Evolutionary conservation across 2,113 vertebrate species (phyloP), one percentile per base, ranked within the genome.

Genomic region (Danionella cerebrum): DNA sequence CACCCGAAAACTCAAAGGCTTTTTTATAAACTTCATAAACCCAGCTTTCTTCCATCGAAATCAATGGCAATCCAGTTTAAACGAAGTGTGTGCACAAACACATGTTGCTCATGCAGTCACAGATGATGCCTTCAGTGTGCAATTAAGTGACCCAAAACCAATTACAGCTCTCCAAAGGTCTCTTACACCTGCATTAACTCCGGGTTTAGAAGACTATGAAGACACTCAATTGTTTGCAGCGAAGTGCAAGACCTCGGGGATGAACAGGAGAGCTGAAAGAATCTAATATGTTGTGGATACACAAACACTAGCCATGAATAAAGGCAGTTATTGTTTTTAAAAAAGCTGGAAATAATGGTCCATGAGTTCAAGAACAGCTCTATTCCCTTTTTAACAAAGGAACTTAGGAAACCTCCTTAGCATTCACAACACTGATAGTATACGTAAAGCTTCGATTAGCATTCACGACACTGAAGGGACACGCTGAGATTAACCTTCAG

Each of bases 401-500:
- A n/a, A n/a, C n/a, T n/a, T n/a, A n/a, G n/a, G n/a, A n/a, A n/a
- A n/a, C n/a, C n/a, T n/a, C n/a, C n/a, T n/a, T n/a, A n/a, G n/a
- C n/a, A n/a, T n/a, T n/a, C n/a, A n/a, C n/a, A n/a, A n/a, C n/a
- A n/a, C n/a, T n/a, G n/a, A n/a, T n/a, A n/a, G n/a, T n/a, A n/a
- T n/a, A n/a, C n/a, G n/a, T n/a, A 27, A 64, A 18, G 67, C 66
- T 69, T 65, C 51, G 62, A 62, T 73, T 60, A 52, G 76, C 77
- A 84, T 81, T 79, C 80, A 78, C 67, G 69, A 69, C 21, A 39
- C 31, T 18, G 31, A 38, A 41, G 59, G 65, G 50, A 50, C 41
- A 53, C 18, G 9, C 41, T 71, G 68, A 69, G 78, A 86, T 85
- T 84, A 84, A 84, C 80, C 81, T 83, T 83, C 79, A 82, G 76